These are phyloP conservation scores for Rhagonycha fulva DNA, from an alignment of 2,888 invertebrate genomes.

Conservation along the genomic window DNA sequence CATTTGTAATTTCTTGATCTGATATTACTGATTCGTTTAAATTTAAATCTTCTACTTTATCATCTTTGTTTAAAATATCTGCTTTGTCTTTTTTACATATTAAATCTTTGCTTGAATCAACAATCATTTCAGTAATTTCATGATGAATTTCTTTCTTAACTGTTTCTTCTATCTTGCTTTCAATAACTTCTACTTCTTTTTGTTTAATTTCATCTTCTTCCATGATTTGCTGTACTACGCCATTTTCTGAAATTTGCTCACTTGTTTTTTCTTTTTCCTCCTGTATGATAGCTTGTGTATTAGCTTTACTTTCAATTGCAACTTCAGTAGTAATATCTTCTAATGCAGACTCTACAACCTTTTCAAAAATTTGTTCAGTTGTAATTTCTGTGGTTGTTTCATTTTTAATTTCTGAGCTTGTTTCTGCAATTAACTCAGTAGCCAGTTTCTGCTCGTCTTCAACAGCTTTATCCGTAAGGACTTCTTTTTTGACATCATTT, in stretches of 20 bases:
- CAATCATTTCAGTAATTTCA: background rate
- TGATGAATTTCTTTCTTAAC: conserved; percentile 19
- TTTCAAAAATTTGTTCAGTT: background rate
- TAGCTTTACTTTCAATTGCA: background rate
- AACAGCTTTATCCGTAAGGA: background rate
- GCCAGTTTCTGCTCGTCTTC: background rate
- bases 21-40: background rate
- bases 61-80: background rate
- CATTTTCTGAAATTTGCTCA: background rate
- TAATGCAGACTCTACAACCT: conserved; percentile 42
- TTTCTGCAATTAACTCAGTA: background rate
- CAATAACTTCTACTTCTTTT: background rate
- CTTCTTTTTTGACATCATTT: conserved; percentile 1
- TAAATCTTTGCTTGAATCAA: background rate
- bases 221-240: background rate
- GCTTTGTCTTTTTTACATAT: background rate
- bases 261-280: background rate
- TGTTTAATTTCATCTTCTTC: background rate
- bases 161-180: background rate
- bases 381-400: conserved; percentile 5
- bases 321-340: conserved; percentile 21
- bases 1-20: background rate
- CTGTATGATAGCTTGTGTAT: background rate
- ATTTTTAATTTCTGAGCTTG: background rate
- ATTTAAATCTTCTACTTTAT: background rate